Conservation (phyloP, 2,888 invertebrate genomes). For the Agrenia bidenticulata region DNA sequence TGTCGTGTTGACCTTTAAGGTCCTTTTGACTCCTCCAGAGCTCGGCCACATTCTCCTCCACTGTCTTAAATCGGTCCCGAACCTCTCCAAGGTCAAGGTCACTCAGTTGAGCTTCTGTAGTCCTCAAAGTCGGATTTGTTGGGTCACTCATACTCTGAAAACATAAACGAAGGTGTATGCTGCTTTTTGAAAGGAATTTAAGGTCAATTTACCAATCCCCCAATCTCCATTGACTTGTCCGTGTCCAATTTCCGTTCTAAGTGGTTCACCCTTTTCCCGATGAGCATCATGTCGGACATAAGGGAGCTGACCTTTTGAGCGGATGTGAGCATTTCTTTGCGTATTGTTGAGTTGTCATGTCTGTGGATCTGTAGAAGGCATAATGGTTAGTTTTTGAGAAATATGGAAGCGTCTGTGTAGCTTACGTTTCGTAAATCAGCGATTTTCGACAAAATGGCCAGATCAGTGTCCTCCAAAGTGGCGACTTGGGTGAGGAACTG, state of each 20-base stretch:
- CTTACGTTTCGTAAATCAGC: constrained; percentile 34
- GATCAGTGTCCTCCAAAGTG: constrained; percentile 36
- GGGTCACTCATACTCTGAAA: constrained; percentile 9
- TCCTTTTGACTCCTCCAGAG: constrained; percentile 42
- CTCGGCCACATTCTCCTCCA: constrained; percentile 43
- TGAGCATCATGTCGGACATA: neutral
- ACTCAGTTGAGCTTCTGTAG: neutral
- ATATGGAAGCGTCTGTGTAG: too few relatives aligned
- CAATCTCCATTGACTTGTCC: constrained; percentile 5
- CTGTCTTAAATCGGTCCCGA: constrained; percentile 32
- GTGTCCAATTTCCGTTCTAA: neutral
- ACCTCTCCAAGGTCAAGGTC: constrained; percentile 32
- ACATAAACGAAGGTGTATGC: too few relatives aligned
- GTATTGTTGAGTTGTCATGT: neutral
- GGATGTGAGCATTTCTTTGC: neutral
- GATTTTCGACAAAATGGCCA: constrained; percentile 31
- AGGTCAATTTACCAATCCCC: too few relatives aligned
- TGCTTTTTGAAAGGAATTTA: too few relatives aligned
- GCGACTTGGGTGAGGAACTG: constrained; percentile 29
- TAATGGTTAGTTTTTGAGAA: neutral
- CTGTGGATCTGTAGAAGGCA: neutral
- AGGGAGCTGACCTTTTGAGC: neutral
- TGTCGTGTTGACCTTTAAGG: constrained; percentile 33
- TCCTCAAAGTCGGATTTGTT: neutral
- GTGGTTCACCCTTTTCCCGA: neutral